Base-by-base conservation (phyloP, 2,113 vertebrate genomes). In the Pimephales promelas region DNA sequence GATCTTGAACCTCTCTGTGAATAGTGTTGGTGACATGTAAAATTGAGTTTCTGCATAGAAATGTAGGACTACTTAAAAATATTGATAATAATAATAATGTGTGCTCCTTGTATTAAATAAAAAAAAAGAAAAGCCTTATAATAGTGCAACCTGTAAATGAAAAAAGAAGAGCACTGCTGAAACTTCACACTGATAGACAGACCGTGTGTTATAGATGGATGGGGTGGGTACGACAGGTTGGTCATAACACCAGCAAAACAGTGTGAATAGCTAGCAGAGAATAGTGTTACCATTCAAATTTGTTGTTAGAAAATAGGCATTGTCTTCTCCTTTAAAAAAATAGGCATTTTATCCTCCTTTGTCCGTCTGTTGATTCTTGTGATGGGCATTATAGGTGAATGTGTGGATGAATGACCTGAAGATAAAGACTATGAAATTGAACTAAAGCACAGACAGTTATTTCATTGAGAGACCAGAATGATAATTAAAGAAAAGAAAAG, bases 11-110 rank as follows among this genome's bases (percentile, higher is more conserved):
- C 81, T 52, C 20, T 40, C 28, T 54, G 40, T 61, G 49, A 40
- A 54, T 73, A 57, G n/a, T n/a, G 64, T 40, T 52, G n/a, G 72
- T 68, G 72, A 61, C 20, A 47, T 56, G 78, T 57, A 57, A 76
- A 76, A 61, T 47, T 81, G 36, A 20, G 3, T 43, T 20, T 75
- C 28, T 54, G 16, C 66, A 26, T 16, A 49, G 26, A 66, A 62
- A 64, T 40, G 6, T 59, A n/a, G 5, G 52, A 1, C 20, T 45
- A 13, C n/a, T 56, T 59, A 24, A 74, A 16, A 36, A 6, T 2
- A 71, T 43, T 13, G 36, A 20, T 11, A 11, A 71, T 70, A 70
- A 1, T 20, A 22, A 40, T 36, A 43, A 20, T 34, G 3, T 14
- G 5, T 73, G 22, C 13, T 77, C 24, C 24, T 40, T 40, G 49